Evolutionary conservation across 2,888 invertebrate genomes (phyloP), one percentile per base, ranked within the genome.

Genomic region (Erpobdella octoculata): DNA sequence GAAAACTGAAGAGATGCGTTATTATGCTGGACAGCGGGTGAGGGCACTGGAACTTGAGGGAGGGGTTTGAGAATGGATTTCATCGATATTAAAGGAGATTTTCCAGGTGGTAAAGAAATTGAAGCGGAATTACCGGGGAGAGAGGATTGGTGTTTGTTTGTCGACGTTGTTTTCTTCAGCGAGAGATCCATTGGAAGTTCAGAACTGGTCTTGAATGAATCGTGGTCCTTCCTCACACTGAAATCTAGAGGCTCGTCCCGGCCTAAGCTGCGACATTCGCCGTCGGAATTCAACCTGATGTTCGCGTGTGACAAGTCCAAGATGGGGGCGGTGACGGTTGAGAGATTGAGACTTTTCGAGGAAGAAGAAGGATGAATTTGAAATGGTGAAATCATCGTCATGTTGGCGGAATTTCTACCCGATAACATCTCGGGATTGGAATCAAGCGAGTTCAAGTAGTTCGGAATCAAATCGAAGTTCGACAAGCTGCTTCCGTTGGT

Each of bases 181-280:
- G 79, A 76, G 65, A 80, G 74, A 74, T 80, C 80, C 69, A 80
- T 80, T 8, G 80, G 80, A 58, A 75, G 73, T 36, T 78, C 76
- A 12, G 53, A 35, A 6, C 37, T 36, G 6, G 72, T n/a, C n/a
- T n/a, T n/a, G n/a, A n/a, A n/a, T n/a, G n/a, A n/a, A n/a, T n/a
- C n/a, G n/a, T n/a, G n/a, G n/a, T 48, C 48, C 25, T 48, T 48
- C 48, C 78, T 79, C 74, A 79, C 74, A 70, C 80, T 80, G 76
- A 81, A 80, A 72, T 81, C 81, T 15, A 80, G 75, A 0, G 81
- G 81, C 38, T 76, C 75, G 53, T 78, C 78, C 36, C 68, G n/a
- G 31, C 58, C n/a, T 53, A 28, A 18, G 59, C 62, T 12, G n/a
- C 67, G 4, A 31, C 12, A 6, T 38, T n/a, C 53, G 12, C 46